Base-by-base conservation (phyloP, 2,888 invertebrate species). In the Rhogogaster chlorosoma region DNA sequence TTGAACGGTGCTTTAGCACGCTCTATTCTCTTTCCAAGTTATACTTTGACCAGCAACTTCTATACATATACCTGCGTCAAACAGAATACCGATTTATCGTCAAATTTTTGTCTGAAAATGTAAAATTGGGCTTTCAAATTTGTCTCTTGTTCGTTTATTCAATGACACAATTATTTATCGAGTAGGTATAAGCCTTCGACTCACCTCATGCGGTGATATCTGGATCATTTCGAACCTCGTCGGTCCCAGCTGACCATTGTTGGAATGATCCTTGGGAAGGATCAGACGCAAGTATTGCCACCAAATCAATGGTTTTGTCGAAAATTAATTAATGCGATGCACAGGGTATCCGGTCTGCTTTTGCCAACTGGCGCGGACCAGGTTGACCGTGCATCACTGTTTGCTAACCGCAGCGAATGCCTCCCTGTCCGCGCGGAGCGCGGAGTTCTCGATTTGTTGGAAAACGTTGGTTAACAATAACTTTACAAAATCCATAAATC, bases 281-380 rank as follows among this genome's bases (percentile, higher is more conserved):
- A 26, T 10, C 26, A 18, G 32, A 70, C 67, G 49, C 70, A 49
- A 26, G 18, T 29, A 49, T 18, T 26, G 29, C 45, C 83, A 83
- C 70, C 83, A 45, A 83, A 70, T 83, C 83, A 83, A 64, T 83
- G 83, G 83, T 83, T 83, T 83, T 45, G 83, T 18, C 67, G 45
- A 29, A 83, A 83, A 83, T 83, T 83, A 83, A 83, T 83, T 83
- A 83, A 83, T 83, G 83, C 67, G 83, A 83, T 70, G 83, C 83
- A 67, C 83, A 67, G 64, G 70, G 29, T 67, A 10, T 36, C 38
- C 36, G 38, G 10, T 61, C 36, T 42, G 61, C 80, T 26, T 80
- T 49, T 67, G 67, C 83, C 83, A 83, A 83, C 83, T 67, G 42
- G 29, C 83, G 67, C 83, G 12, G 61, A 77, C 53, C 80, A 32